These are phyloP conservation scores for Eumeta japonica DNA, from an alignment of 1,140 invertebrate genomes.

Conservation along the genomic window DNA sequence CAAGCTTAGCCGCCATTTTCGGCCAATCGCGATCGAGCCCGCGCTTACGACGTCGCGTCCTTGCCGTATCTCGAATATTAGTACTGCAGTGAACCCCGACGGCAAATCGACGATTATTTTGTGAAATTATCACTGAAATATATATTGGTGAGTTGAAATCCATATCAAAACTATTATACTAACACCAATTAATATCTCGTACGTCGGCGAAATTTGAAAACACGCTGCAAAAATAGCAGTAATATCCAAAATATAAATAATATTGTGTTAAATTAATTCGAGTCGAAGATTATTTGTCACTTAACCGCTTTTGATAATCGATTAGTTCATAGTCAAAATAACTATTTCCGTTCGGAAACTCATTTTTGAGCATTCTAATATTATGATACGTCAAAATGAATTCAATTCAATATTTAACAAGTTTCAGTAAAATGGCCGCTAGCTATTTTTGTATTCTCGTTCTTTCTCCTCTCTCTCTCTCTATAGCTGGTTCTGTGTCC, in stretches of 20 bases:
- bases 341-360: not conserved
- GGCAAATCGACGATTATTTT: constrained; percentile 47
- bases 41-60: constrained; percentile 52
- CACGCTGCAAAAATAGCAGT: constrained; percentile 9
- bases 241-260: constrained; percentile 32
- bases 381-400: not conserved
- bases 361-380: not conserved
- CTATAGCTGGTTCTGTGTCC: not conserved
- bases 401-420: constrained; percentile 2
- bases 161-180: not conserved
- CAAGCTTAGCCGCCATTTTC: constrained; percentile 45
- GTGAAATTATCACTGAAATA: constrained; percentile 30
- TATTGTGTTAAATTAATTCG: constrained; percentile 12
- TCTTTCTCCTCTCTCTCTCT: constrained; percentile 33
- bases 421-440: constrained; percentile 52
- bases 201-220: constrained; percentile 16
- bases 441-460: constrained; percentile 41
- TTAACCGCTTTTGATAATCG: not conserved
- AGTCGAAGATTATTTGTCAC: not conserved
- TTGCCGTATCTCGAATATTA: constrained; percentile 54
- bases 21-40: constrained; percentile 43
- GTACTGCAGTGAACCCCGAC: constrained; percentile 53
- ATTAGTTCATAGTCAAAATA: not conserved
- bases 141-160: constrained; percentile 29
- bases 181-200: constrained; percentile 11